Conservation (phyloP, 2,113 vertebrate genomes). For the Silurus meridionalis region DNA sequence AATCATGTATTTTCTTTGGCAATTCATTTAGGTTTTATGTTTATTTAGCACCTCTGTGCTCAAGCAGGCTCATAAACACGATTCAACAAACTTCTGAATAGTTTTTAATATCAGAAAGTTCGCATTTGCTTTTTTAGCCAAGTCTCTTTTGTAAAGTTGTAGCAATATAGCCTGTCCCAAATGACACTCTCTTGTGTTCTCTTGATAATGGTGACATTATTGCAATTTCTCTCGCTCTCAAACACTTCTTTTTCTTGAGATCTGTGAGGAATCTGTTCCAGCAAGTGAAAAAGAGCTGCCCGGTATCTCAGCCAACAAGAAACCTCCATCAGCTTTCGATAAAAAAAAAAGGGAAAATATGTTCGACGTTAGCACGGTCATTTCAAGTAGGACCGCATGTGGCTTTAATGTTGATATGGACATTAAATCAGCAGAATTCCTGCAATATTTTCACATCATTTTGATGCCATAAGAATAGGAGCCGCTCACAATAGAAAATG, state of each 20-base stretch:
- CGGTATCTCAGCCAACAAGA: slow-evolving; percentile 11
- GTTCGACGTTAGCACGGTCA: slow-evolving; percentile 7
- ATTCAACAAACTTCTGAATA: not conserved
- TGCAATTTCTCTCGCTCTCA: not conserved
- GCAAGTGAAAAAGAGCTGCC: not conserved
- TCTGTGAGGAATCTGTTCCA: slow-evolving; percentile 18
- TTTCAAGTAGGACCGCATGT: slow-evolving; percentile 21
- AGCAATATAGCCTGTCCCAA: not conserved
- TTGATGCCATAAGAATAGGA: slow-evolving; percentile 12
- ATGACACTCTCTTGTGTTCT: not conserved
- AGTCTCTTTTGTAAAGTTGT: not conserved
- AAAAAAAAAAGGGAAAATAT: slow-evolving; percentile 11
- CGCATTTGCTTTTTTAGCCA: not conserved
- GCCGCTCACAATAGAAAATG: not conserved
- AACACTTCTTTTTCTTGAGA: not conserved
- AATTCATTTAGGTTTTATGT: not conserved
- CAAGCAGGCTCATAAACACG: not conserved
- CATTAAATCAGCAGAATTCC: slow-evolving; percentile 37
- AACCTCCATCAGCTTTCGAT: slow-evolving; percentile 7
- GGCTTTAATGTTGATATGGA: slow-evolving; percentile 22
- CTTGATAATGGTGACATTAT: not conserved
- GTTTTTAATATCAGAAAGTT: not conserved
- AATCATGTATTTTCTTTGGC: not conserved
- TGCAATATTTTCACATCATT: slow-evolving; percentile 39
- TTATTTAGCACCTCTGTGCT: not conserved